phyloP scores from a whole-genome alignment of 2,113 vertebrate species.

The Lophotis ruficrista region DNA sequence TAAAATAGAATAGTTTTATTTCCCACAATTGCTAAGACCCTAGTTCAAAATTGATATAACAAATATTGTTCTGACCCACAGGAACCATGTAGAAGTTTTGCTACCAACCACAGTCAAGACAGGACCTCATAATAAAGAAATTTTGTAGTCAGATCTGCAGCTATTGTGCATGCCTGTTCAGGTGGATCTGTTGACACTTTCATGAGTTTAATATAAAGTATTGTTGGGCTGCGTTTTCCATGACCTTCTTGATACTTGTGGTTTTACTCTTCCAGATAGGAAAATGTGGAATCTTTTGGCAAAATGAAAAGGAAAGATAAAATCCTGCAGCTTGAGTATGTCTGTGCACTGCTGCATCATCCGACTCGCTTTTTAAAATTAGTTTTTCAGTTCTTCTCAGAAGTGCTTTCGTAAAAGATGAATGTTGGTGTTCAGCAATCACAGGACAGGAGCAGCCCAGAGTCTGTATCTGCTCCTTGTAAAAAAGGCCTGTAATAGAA shows the following conservation, averaged over 20 bases:
- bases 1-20: not conserved
- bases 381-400: not conserved
- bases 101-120: not conserved
- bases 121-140: not conserved
- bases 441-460: slow-evolving; percentile 33
- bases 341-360: not conserved
- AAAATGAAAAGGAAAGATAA: not conserved
- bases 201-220: not conserved
- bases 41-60: not conserved
- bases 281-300: not conserved
- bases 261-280: not conserved
- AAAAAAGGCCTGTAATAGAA: slow-evolving; percentile 42
- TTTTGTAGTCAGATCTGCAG: not conserved
- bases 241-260: not conserved
- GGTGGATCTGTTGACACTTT: not conserved
- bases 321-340: not conserved
- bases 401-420: slow-evolving; percentile 27
- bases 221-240: not conserved
- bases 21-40: not conserved
- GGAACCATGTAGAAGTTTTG: not conserved
- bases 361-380: not conserved
- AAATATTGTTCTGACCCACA: not conserved
- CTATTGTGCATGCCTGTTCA: not conserved
- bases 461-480: slow-evolving; percentile 27
- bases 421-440: slow-evolving; percentile 21